Percentiles rank a stretch among this genome's conserved stretches.
phyloP scores from a whole-genome alignment of 2,113 vertebrate species.

The Sminthopsis crassicaudata region DNA sequence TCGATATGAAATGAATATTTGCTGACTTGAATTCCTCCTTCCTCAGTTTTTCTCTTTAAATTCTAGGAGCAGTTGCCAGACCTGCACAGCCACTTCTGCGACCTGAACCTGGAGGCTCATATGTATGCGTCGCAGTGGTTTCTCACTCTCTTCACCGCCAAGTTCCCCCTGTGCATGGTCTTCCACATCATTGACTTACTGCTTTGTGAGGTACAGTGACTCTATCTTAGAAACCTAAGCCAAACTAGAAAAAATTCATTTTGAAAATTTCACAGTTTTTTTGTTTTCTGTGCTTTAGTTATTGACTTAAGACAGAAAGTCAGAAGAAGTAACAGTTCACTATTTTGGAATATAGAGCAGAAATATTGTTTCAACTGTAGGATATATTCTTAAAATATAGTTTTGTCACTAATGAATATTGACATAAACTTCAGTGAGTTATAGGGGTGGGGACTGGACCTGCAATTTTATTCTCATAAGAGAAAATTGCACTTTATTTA shows the following conservation, averaged over 20 bases:
- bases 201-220: constrained; percentile 93
- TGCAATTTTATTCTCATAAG: background rate
- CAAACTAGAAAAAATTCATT: constrained; percentile 42
- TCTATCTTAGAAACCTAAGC: background rate
- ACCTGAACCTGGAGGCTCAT: constrained; percentile 95
- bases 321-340: constrained; percentile 7
- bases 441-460: background rate
- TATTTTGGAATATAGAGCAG: background rate
- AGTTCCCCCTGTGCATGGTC: constrained; percentile 99
- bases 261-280: background rate
- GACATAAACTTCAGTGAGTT: background rate
- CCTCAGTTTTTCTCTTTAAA: constrained; percentile 52
- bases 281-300: constrained; percentile 30
- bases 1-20: background rate
- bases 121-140: constrained; percentile 99
- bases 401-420: background rate
- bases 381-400: background rate
- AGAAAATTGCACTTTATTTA: background rate
- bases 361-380: background rate
- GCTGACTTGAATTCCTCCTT: background rate
- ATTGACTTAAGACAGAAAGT: constrained; percentile 2
- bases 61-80: constrained; percentile 95
- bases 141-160: constrained; percentile 99
- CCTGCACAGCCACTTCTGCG: constrained; percentile 92
- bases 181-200: constrained; percentile 99